Conservation (phyloP, 2,797 vertebrate species). For the Enteromius viviparus region DNA sequence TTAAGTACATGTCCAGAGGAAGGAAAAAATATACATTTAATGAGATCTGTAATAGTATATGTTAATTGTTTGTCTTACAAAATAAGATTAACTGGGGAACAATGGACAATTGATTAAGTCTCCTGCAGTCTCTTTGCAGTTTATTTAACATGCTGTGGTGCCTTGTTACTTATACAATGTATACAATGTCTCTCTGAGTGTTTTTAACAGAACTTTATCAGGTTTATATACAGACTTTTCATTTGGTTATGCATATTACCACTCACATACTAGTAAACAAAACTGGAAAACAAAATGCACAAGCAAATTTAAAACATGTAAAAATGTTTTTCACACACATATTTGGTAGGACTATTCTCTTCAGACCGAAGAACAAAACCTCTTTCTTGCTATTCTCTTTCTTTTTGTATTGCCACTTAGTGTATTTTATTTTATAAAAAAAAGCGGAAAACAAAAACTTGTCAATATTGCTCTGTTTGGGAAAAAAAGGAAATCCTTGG, state of each 20-base stretch:
- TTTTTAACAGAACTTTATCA: not conserved
- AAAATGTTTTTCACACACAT: conserved; percentile 48
- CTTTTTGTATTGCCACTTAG: conserved; percentile 53
- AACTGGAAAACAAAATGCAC: not conserved
- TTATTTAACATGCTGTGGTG: not conserved
- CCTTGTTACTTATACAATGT: not conserved
- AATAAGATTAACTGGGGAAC: not conserved
- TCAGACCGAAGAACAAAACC: conserved; percentile 43
- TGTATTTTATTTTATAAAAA: too few species aligned
- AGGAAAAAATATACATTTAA: not conserved
- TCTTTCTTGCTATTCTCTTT: conserved; percentile 48
- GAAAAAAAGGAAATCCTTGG: not conserved
- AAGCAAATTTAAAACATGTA: conserved; percentile 17
- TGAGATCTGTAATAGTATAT: not conserved
- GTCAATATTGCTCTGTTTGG: not conserved
- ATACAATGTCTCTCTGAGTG: not conserved
- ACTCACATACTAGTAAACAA: not conserved
- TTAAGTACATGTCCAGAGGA: not conserved
- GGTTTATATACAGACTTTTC: not conserved
- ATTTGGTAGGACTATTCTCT: conserved; percentile 50
- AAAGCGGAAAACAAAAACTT: not conserved
- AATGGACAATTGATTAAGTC: not conserved
- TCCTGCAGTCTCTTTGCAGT: not conserved
- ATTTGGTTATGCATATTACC: not conserved
- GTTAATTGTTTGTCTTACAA: not conserved